Percentiles rank a stretch among this genome's conserved stretches.
Evolutionary conservation across 1,140 invertebrate species (phyloP).

Genomic region (Caenorhabditis latens): DNA sequence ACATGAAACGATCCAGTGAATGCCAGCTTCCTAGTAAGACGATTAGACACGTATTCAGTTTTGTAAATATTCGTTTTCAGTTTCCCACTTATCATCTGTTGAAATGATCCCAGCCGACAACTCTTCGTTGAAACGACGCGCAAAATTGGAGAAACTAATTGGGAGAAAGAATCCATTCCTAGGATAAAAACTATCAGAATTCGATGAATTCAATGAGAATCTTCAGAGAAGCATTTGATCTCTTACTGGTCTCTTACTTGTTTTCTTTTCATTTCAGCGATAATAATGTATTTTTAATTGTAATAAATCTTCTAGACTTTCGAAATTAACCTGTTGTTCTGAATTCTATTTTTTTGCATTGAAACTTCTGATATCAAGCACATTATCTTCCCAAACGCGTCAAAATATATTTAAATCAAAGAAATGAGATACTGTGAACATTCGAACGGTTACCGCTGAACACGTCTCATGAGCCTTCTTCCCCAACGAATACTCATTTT

Average conservation of each 20-base stretch:
- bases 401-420: no score
- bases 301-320: not conserved
- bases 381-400: no score
- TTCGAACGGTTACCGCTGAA: no score
- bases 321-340: no score
- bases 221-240: conserved; percentile 43
- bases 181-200: conserved; percentile 7
- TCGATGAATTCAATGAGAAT: conserved; percentile 28
- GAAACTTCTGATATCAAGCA: no score
- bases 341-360: no score
- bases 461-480: no score
- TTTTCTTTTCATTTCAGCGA: not conserved
- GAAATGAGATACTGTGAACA: no score
- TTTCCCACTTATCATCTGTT: conserved; percentile 38
- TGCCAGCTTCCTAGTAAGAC: conserved; percentile 12
- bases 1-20: conserved; percentile 61
- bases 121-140: conserved; percentile 56
- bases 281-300: not conserved
- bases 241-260: conserved; percentile 50
- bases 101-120: conserved; percentile 61
- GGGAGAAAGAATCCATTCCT: conserved; percentile 61
- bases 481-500: not conserved
- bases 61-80: conserved; percentile 17
- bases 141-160: conserved; percentile 49
- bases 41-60: not conserved